Base-by-base conservation (phyloP, 2,888 invertebrate species). In the Pinctada fucata region DNA sequence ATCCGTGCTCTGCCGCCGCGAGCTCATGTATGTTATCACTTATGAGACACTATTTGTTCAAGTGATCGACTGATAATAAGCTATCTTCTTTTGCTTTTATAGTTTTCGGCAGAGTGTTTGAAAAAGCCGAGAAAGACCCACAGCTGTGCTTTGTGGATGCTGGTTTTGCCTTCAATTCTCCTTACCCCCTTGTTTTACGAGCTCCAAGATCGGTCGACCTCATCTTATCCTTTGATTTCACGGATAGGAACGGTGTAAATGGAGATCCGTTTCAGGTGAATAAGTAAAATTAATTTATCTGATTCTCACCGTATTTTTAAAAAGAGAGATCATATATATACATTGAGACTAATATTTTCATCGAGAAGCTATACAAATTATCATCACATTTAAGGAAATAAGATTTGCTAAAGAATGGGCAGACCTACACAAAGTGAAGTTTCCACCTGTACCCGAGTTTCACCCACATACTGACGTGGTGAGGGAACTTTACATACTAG, bases 151-250 rank as follows among this genome's bases (percentile, higher is more conserved):
- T 65, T 13, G 31, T 65, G 5, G 65, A 65, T 65, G 65, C 65
- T 5, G 65, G 65, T 1, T 13, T 65, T 5, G 65, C 65, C 10
- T 65, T 65, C 65, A 65, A 65, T 65, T 13, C 31, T 5, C 65
- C 65, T 4, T 65, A 16, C 1, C 65, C 65, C 5, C n/a, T 65
- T 1, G 65, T 65, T 13, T 13, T 65, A 13, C 65, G 65, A 4
- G n/a, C 65, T 10, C 65, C 5, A 13, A n/a, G 65, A 13, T 16
- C n/a, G 5, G n/a, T 65, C 5, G 65, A 65, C 31, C 8, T 65
- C 65, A 65, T 65, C 65, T 65, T 65, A 31, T 65, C 65, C 4
- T 65, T 65, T 65, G 65, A 65, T 65, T 65, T 65, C 31, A 65
- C 65, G 4, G 65, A 65, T 31, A 5, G 65, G n/a, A 31, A 31